phyloP scores from a whole-genome alignment of 2,797 vertebrate species.

The Martes flavigula region DNA sequence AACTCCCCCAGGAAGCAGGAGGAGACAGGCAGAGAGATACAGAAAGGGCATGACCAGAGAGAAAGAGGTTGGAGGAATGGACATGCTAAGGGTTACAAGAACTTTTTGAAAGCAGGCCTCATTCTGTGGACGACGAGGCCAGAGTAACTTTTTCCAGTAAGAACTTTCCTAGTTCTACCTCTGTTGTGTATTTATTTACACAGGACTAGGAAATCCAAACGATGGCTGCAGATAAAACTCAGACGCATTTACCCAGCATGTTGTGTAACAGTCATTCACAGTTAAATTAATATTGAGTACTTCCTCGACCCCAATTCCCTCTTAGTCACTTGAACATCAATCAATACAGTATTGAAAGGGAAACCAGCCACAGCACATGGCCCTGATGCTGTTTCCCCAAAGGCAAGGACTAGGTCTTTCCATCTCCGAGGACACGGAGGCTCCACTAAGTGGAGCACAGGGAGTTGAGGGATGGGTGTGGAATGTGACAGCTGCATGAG shows the following conservation, averaged over 20 bases:
- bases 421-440: neutral
- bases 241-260: neutral
- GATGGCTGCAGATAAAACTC: neutral
- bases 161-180: neutral
- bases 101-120: neutral
- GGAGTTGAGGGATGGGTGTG: neutral
- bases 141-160: neutral
- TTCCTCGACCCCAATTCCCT: neutral
- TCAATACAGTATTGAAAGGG: conserved; percentile 31
- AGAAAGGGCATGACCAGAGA: neutral
- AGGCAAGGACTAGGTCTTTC: conserved; percentile 54
- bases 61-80: neutral
- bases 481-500: neutral
- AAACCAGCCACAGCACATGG: neutral
- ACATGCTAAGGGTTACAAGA: neutral
- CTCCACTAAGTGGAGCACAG: neutral
- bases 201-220: neutral
- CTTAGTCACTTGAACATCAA: conserved; percentile 9
- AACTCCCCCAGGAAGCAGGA: neutral
- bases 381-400: conserved; percentile 34
- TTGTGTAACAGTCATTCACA: neutral
- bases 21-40: neutral
- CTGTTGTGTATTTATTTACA: neutral
- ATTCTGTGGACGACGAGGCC: neutral
- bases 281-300: conserved; percentile 27